Evolutionary conservation across 2,113 vertebrate species (phyloP).

Genomic region (Sarotherodon lohbergeri): DNA sequence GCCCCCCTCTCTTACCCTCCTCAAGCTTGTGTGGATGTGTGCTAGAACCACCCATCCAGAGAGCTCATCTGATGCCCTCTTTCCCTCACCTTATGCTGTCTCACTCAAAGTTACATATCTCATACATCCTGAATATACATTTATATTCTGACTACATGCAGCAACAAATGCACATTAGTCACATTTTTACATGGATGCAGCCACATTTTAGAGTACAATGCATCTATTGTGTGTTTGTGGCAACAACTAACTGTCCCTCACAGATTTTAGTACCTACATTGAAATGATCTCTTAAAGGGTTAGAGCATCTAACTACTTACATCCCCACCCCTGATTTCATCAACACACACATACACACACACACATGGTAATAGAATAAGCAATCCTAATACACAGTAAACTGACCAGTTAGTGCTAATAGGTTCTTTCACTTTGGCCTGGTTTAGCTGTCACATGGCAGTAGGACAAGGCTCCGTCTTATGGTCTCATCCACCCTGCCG

Average conservation of each 20-base stretch:
- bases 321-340: background rate
- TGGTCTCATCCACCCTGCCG: conserved; percentile 39
- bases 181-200: background rate
- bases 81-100: conserved; percentile 8
- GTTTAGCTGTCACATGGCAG: conserved; percentile 68
- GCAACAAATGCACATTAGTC: background rate
- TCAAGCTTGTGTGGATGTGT: conserved; percentile 28
- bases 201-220: background rate
- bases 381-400: conserved; percentile 57
- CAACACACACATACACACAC: conserved; percentile 6
- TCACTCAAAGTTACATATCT: conserved; percentile 13
- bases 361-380: conserved; percentile 53
- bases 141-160: background rate
- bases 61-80: conserved; percentile 33
- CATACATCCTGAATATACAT: background rate
- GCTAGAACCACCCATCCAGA: conserved; percentile 31
- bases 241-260: conserved; percentile 2
- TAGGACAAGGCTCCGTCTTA: conserved; percentile 58
- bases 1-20: conserved; percentile 50
- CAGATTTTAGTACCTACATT: background rate
- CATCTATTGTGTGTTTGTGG: background rate
- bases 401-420: conserved; percentile 61
- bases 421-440: conserved; percentile 57
- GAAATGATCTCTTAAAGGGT: conserved; percentile 12
- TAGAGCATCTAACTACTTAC: background rate